These are phyloP conservation scores for Halcyon badia DNA, from an alignment of 2,797 vertebrate species.

Conservation along the genomic window DNA sequence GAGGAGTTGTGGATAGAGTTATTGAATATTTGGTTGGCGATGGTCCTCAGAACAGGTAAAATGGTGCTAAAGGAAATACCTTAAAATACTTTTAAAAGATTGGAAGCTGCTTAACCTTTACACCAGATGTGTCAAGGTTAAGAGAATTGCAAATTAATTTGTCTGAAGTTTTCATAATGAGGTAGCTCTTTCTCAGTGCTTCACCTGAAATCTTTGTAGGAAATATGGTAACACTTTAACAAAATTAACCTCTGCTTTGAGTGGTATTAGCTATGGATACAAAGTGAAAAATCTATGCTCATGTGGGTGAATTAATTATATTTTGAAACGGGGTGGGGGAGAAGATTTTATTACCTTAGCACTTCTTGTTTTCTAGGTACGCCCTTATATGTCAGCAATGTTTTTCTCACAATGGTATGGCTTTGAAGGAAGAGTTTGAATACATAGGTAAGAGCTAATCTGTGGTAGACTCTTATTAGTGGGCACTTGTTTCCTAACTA, in stretches of 20 bases:
- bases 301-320: neutral
- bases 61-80: neutral
- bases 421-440: conserved; percentile 99
- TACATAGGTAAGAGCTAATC: conserved; percentile 91
- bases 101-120: neutral
- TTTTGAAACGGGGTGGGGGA: neutral
- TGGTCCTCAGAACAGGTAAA: conserved; percentile 97
- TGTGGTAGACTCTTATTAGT: neutral
- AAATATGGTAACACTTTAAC: neutral
- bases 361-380: conserved; percentile 82
- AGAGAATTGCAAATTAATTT: neutral
- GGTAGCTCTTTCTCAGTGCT: neutral
- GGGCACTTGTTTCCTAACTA: neutral
- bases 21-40: conserved; percentile 98
- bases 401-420: conserved; percentile 99
- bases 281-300: neutral
- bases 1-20: conserved; percentile 93
- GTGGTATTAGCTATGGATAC: neutral
- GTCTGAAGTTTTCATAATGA: neutral
- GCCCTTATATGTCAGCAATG: conserved; percentile 99
- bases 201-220: neutral
- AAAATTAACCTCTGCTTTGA: neutral
- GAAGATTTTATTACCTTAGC: neutral
- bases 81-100: neutral
- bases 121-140: neutral